Conservation (phyloP, 92 coral and sea anemone species). For the Zoanthus sociatus region DNA sequence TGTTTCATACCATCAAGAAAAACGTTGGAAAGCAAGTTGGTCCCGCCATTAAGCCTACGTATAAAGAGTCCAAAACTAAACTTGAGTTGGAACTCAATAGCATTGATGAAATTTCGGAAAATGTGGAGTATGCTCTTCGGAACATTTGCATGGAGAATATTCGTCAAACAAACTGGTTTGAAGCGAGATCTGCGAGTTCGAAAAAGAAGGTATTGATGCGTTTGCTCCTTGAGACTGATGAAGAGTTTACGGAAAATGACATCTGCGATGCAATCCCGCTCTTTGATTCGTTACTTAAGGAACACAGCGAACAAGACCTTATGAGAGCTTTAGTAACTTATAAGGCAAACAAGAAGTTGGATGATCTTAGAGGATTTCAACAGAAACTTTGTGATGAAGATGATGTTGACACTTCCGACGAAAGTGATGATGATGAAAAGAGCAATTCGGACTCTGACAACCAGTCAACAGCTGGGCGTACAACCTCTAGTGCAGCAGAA, state of each 20-base stretch:
- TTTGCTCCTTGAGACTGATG: constrained; percentile 86
- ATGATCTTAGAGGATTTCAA: constrained; percentile 52
- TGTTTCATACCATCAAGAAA: constrained; percentile 89
- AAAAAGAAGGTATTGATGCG: constrained; percentile 85
- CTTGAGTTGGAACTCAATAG: constrained; percentile 80
- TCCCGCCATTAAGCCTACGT: constrained; percentile 92
- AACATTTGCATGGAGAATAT: constrained; percentile 95
- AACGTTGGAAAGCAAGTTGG: constrained; percentile 95
- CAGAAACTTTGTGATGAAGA: constrained; percentile 46
- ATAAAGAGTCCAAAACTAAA: constrained; percentile 83
- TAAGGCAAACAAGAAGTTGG: constrained; percentile 70
- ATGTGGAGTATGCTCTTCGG: constrained; percentile 85
- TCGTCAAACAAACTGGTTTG: constrained; percentile 81
- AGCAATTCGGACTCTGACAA: constrained; percentile 55
- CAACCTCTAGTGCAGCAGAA: not conserved
- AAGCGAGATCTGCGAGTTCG: constrained; percentile 62
- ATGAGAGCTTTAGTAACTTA: constrained; percentile 67
- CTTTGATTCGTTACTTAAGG: constrained; percentile 76
- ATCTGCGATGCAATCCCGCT: constrained; percentile 94
- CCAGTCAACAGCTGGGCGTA: constrained; percentile 15
- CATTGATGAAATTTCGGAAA: constrained; percentile 88
- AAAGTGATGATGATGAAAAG: constrained; percentile 29
- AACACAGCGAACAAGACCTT: constrained; percentile 75
- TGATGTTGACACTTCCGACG: constrained; percentile 4
- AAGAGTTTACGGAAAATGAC: constrained; percentile 90